These are phyloP conservation scores for Eubasilissa splendida DNA, from an alignment of 2,888 invertebrate species.

Conservation along the genomic window DNA sequence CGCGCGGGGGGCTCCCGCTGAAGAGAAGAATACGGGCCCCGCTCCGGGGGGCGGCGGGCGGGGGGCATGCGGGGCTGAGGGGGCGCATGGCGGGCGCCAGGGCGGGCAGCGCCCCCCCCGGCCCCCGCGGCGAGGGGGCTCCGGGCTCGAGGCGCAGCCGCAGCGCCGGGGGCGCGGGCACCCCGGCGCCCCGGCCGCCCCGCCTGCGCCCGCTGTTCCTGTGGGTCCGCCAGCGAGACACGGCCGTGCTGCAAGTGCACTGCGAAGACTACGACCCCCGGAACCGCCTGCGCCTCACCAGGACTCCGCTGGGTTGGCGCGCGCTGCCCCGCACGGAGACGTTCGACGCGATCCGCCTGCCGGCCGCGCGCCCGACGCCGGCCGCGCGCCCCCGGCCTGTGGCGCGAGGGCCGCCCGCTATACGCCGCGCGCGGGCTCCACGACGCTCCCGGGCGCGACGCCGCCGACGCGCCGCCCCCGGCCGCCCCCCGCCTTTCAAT, in stretches of 20 bases:
- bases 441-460: conserved; percentile 24
- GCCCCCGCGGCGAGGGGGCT: conserved; percentile 61
- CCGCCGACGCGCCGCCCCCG: conserved; percentile 8
- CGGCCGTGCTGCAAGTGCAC: conserved; percentile 86
- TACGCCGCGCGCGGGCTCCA: conserved; percentile 58
- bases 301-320: conserved; percentile 87
- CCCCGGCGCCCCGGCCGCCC: conserved; percentile 75
- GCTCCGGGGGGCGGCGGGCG: conserved; percentile 63
- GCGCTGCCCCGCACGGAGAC: conserved; percentile 85
- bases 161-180: conserved; percentile 63
- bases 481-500: conserved; percentile 49
- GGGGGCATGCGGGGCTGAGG: conserved; percentile 55
- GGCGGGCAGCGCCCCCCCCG: conserved; percentile 63
- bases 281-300: conserved; percentile 87
- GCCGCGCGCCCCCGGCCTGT: conserved; percentile 46
- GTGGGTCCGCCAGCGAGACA: conserved; percentile 87
- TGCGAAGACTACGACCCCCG: conserved; percentile 91
- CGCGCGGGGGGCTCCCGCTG: conserved; percentile 60
- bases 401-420: conserved; percentile 40
- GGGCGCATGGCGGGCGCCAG: conserved; percentile 60
- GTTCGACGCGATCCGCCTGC: conserved; percentile 69
- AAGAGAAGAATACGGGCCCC: conserved; percentile 71
- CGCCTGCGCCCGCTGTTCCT: conserved; percentile 88
- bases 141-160: conserved; percentile 65
- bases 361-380: conserved; percentile 60